Percentiles rank a stretch among this genome's conserved stretches.
Evolutionary conservation across 92 coral and sea anemone species (phyloP).

Genomic region (Paragorgia papillata): DNA sequence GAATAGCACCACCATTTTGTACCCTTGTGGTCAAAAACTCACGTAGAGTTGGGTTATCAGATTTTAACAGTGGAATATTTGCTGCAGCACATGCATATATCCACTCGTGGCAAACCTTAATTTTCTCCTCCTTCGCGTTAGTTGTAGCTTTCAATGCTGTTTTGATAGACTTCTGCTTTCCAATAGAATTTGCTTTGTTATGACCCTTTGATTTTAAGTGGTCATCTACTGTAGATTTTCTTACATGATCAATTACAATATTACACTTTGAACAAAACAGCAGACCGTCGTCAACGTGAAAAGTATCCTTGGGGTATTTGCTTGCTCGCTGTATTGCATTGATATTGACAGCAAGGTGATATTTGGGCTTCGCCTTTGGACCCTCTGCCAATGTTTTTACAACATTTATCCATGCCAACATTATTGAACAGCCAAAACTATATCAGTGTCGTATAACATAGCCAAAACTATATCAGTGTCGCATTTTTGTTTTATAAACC

Average conservation of each 20-base stretch:
- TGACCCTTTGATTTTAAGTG: conserved; percentile 45
- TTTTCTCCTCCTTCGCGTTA: conserved; percentile 47
- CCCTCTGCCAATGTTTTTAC: too few species aligned
- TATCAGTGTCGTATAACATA: too few species aligned
- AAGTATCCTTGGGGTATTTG: too few species aligned
- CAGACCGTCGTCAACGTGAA: conserved; percentile 49
- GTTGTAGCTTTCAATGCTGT: conserved; percentile 24
- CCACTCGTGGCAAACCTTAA: conserved; percentile 64
- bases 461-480: too few species aligned
- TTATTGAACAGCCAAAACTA: too few species aligned
- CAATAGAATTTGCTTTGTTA: conserved; percentile 33
- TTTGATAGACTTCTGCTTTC: conserved; percentile 25
- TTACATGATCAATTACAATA: conserved; percentile 46
- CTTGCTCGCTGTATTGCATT: too few species aligned
- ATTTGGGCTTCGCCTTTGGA: too few species aligned
- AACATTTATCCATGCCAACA: too few species aligned
- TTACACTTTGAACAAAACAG: conserved; percentile 53
- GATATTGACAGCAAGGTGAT: too few species aligned
- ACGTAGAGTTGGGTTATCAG: conserved; percentile 50
- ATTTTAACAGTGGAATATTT: conserved; percentile 64
- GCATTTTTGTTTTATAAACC: too few species aligned
- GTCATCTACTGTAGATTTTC: conserved; percentile 45
- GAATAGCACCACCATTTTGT: conserved; percentile 62
- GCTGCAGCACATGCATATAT: conserved; percentile 56
- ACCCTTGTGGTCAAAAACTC: conserved; percentile 47